Base-by-base conservation (phyloP, 2,797 vertebrate genomes). In the Enteromius mattozi region DNA sequence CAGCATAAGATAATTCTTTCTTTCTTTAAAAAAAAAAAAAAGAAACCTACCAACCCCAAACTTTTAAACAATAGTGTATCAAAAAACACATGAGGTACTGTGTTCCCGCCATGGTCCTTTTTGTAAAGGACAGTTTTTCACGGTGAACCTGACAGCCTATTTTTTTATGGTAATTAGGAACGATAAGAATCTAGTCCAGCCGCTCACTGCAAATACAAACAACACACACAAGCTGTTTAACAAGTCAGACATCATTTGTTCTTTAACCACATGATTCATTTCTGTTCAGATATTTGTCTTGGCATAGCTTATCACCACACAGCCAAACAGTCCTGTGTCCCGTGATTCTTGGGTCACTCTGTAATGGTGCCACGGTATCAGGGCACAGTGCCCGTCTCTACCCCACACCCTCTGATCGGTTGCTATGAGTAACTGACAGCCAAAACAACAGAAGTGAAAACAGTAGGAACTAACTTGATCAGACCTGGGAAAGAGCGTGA, bases 101-200 rank as follows among this genome's bases (percentile, higher is more conserved):
- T 35, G 30, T 6, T 74, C 27, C 30, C 12, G 47, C 17, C 17
- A 1, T 9, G 0, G 17, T 35, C 5, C 47, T 21, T 35, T 54
- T 21, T 14, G 3, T 24, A 59, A 40, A 54, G 33, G 33, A 59
- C 21, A 5, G 4, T 59, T 59, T 5, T 35, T 40, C 51, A 59
- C 8, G 14, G 59, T 56, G 30, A 56, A 35, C 30, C 49, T 56
- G 72, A 56, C 49, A 40, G 74, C 3, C 3, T 33, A 37, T 78
- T 78, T 78, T 35, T 47, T 63, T 78, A 61, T 78, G 76, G 40
- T 30, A 61, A 63, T 78, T 27, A 63, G 56, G 13, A 19, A 30
- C 10, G 56, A 78, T 30, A 63, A 63, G 13, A 16, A 37, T 77
- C 54, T 40, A 40, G 8, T 78, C 37, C 37, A 63, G 56, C 37